Percentiles rank a stretch among this genome's conserved stretches.
phyloP scores from a whole-genome alignment of 2,888 invertebrate species.

The Thereva unica region DNA sequence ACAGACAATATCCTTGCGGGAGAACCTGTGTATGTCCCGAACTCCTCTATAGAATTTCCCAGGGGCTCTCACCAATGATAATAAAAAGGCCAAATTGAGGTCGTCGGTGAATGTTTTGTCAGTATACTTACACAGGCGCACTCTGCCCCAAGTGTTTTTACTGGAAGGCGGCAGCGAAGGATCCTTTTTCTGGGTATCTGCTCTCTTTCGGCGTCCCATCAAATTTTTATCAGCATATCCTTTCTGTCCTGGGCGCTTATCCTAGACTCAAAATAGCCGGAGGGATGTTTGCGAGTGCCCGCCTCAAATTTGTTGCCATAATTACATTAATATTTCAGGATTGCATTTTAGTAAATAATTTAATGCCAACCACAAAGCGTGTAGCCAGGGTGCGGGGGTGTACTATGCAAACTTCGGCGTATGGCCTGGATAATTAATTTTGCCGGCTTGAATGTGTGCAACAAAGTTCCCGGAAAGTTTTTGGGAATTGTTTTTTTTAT shows the following conservation, averaged over 20 bases:
- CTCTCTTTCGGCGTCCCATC: slow-evolving; percentile 3
- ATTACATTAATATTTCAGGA: slow-evolving; percentile 56
- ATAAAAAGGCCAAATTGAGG: no score
- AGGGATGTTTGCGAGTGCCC: slow-evolving; percentile 31
- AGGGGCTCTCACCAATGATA: no score
- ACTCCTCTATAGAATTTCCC: no score
- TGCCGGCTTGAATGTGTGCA: slow-evolving; percentile 23
- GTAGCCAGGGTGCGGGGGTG: slow-evolving; percentile 8
- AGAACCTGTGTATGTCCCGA: no score
- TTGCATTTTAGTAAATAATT: slow-evolving; percentile 45
- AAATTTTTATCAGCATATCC: slow-evolving; percentile 31
- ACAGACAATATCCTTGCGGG: no score
- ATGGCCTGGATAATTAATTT: slow-evolving; percentile 39
- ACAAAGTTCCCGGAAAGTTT: not conserved
- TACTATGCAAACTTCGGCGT: slow-evolving; percentile 37
- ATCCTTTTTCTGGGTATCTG: slow-evolving; percentile 13
- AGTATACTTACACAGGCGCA: slow-evolving; percentile 1
- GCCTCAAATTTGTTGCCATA: slow-evolving; percentile 45
- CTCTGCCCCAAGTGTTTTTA: not conserved
- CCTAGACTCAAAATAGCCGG: slow-evolving; percentile 23
- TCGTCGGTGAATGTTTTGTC: no score
- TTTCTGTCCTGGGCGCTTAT: slow-evolving; percentile 17
- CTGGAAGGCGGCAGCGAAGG: not conserved
- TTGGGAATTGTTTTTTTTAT: no score
- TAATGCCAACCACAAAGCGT: slow-evolving; percentile 25